Base-by-base conservation (phyloP, 2,888 invertebrate species). In the Leucozona laternaria region DNA sequence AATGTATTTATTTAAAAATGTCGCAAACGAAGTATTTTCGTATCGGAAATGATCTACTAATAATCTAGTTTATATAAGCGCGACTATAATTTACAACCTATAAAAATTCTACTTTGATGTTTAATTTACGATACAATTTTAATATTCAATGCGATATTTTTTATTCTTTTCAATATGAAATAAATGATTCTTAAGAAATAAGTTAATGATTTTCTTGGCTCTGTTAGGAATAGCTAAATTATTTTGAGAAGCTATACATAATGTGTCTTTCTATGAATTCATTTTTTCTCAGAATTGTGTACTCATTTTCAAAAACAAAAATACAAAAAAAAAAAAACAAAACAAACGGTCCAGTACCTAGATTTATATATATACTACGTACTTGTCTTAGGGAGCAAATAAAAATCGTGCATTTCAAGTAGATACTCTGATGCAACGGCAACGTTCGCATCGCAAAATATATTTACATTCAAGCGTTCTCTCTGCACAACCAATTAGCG, bases 401-500 rank as follows among this genome's bases (percentile, higher is more conserved):
- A 72, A 73, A 80, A 70, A 53, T 15, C 55, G 43, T 50, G 37
- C 57, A 25, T 62, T 79, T 28, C 79, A 84, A 57, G 48, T 75
- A 31, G 22, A 68, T 72, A 48, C 43, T 57, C 76, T 80, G 76
- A 68, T 80, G 84, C 80, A 84, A 76, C 28, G 45, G 34, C 53
- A 40, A 22, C 43, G 34, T 64, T 76, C 37, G 53, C 68, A 68
- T 68, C 62, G 64, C 75, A 71, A 73, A 79, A 84, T 71, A 40
- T 77, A 77, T 76, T 75, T 64, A 70, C 75, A 75, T 79, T 48
- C 58, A 70, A 75, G 60, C 75, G 72, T 84, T 79, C 72, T 79
- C 76, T 79, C 72, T 72, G 66, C 79, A 66, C 68, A 86, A 72
- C 68, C 64, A 88, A 88, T 88, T 88, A 88, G 80, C 85, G 34